Evolutionary conservation across 2,113 vertebrate genomes (phyloP).

Genomic region (Cyphomyrus plagiostoma): DNA sequence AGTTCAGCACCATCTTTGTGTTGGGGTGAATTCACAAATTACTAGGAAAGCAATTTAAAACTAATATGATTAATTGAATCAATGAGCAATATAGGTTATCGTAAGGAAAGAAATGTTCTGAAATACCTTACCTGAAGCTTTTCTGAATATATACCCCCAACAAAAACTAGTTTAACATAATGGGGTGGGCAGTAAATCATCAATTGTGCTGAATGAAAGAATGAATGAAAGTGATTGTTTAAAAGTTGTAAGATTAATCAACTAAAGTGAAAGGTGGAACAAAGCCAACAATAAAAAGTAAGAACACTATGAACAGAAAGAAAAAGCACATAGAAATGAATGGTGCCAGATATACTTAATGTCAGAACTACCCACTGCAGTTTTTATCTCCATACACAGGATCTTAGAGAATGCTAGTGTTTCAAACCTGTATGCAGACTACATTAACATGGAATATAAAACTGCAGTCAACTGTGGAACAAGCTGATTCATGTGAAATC

Average conservation of each 20-base stretch:
- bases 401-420: background rate
- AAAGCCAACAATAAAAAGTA: background rate
- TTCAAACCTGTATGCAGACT: background rate
- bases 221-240: background rate
- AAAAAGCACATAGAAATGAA: background rate
- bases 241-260: background rate
- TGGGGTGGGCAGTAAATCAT: background rate
- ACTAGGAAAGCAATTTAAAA: background rate
- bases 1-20: background rate
- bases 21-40: background rate
- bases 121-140: background rate
- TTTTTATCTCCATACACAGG: background rate
- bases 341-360: background rate
- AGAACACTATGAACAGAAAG: background rate
- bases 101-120: background rate
- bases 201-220: background rate
- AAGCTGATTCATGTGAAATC: background rate
- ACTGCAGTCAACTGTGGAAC: background rate
- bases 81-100: background rate
- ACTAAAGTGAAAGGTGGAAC: background rate
- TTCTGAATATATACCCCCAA: background rate
- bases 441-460: background rate
- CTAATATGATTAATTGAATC: background rate
- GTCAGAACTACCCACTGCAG: background rate
- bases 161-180: background rate